phyloP scores from a whole-genome alignment of 1,140 invertebrate genomes.

The Zophobas atratus region DNA sequence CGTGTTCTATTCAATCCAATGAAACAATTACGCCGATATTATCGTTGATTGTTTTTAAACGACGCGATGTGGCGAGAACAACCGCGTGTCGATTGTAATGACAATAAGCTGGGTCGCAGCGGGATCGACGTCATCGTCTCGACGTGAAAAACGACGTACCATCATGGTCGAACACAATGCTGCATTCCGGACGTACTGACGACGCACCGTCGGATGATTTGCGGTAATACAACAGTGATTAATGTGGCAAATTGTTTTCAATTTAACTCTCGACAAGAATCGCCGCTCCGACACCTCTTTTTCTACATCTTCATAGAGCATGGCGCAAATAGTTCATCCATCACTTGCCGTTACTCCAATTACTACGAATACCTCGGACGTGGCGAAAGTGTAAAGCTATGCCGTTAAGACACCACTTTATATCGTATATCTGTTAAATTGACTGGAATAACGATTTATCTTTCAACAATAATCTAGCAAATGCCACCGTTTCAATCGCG shows the following conservation, averaged over 20 bases:
- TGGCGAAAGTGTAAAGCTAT: conserved; percentile 41
- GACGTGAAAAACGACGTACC: conserved; percentile 25
- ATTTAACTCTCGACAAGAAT: conserved; percentile 34
- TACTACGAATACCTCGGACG: conserved; percentile 26
- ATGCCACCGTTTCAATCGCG: neutral
- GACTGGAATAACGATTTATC: conserved; percentile 25
- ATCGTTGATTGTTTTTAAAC: conserved; percentile 55
- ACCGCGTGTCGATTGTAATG: conserved; percentile 20
- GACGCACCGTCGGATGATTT: conserved; percentile 24
- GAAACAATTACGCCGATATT: conserved; percentile 56
- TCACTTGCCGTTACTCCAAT: conserved; percentile 45
- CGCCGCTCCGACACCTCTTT: conserved; percentile 19
- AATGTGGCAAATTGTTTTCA: conserved; percentile 42
- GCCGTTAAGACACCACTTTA: conserved; percentile 32
- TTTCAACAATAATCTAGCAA: conserved; percentile 11
- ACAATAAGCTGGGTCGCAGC: conserved; percentile 26
- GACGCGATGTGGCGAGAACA: conserved; percentile 44
- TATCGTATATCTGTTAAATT: conserved; percentile 41
- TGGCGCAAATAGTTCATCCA: conserved; percentile 40
- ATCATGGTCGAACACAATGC: conserved; percentile 17
- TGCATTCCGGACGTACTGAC: conserved; percentile 20
- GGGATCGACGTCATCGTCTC: conserved; percentile 25
- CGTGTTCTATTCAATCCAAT: conserved; percentile 56
- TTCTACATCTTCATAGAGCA: conserved; percentile 44
- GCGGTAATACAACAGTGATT: conserved; percentile 36